Base-by-base conservation (phyloP, 2,888 invertebrate genomes). In the Cheilosia scutellata region DNA sequence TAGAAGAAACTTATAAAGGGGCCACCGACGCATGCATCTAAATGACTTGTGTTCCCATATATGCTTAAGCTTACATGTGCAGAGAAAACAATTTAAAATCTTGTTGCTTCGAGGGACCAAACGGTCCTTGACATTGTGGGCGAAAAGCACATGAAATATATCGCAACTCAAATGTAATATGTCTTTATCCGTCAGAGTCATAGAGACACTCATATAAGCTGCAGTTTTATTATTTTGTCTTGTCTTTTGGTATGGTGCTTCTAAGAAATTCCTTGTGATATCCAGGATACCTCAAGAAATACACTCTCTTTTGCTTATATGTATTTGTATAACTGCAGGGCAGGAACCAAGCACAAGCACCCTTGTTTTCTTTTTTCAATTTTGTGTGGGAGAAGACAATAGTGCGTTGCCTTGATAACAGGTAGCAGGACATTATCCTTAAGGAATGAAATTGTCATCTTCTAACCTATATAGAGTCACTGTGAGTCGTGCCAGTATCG, bases 361-460 rank as follows among this genome's bases (percentile, higher is more conserved):
- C 20, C 47, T 51, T 20, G 5, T 53, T 42, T 82, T 51, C 49
- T 9, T 31, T 31, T 66, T 72, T 42, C 40, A 58, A 33, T 37
- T 51, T 55, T 20, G 31, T 27, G 20, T 7, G 33, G 60, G 37
- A 31, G 29, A 55, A 20, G 51, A 47, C 27, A 40, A 40, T 42
- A 20, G 60, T 74, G 66, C n/a, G 84, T 84, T 84, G 60, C 70
- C 75, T 49, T 71, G 80, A 80, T 40, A 76, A 84, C 75, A 72
- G 70, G 82, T 72, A 78, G 42, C 40, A 78, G 57, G 57, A 70
- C 78, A 78, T 74, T 58, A 47, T 58, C 71, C 44, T 76, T 9
- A 25, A 60, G 60, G 66, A 40, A 66, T 65, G 49, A 33, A 63
- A 47, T 65, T 51, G 25, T 40, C 16, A 55, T 60, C 13, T 5